Percentiles rank a stretch among this genome's conserved stretches.
Evolutionary conservation across 2,113 vertebrate species (phyloP).

Genomic region (Pygoscelis antarcticus): DNA sequence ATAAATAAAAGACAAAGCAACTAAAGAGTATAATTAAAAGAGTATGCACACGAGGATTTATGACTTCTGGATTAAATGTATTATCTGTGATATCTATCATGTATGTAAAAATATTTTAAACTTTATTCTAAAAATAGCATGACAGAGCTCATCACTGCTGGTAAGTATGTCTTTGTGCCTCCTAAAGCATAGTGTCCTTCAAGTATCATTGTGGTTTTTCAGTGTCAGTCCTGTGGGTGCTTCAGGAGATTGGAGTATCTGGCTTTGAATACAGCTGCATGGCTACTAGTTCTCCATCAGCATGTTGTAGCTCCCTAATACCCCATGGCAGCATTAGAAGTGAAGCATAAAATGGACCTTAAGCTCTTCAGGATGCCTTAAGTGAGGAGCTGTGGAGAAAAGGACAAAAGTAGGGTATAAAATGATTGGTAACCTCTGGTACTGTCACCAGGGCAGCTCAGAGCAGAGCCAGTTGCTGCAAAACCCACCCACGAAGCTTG

Average conservation of each 20-base stretch:
- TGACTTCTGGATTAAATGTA: neutral
- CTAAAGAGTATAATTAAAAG: neutral
- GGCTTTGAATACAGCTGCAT: neutral
- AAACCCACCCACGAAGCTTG: conserved; percentile 54
- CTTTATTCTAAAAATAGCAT: neutral
- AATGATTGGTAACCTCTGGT: neutral
- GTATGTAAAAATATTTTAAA: neutral
- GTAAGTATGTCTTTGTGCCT: neutral
- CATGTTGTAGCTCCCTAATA: neutral
- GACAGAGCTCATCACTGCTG: neutral
- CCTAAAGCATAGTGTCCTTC: neutral
- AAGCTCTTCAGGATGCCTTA: neutral
- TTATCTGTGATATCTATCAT: neutral
- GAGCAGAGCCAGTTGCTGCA: conserved; percentile 12
- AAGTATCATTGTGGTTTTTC: neutral
- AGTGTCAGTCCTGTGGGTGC: neutral
- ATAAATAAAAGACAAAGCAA: neutral
- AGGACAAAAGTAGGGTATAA: neutral
- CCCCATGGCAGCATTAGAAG: neutral
- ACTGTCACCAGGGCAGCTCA: neutral
- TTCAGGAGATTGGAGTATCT: neutral
- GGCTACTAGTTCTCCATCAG: neutral
- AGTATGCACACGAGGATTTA: neutral
- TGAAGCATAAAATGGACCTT: neutral
- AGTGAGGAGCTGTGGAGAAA: neutral